Percentiles rank a stretch among this genome's conserved stretches.
phyloP scores from a whole-genome alignment of 2,797 vertebrate genomes.

The Spea hammondii region DNA sequence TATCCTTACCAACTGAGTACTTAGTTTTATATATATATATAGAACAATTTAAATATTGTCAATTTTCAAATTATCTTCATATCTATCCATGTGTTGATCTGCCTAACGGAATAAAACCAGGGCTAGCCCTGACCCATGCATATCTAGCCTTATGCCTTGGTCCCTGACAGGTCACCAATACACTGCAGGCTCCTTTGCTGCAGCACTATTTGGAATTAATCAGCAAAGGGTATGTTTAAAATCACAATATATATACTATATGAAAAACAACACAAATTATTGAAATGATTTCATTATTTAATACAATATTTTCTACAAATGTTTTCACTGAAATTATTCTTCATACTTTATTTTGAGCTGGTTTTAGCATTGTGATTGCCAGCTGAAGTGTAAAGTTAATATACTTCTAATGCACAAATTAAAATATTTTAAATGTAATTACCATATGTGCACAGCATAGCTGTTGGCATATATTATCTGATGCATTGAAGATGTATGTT shows the following conservation, averaged over 20 bases:
- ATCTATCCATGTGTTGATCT: too few species aligned
- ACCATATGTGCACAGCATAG: background rate
- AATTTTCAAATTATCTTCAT: too few species aligned
- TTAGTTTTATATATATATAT: too few species aligned
- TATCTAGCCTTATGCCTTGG: too few species aligned
- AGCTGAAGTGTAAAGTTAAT: background rate
- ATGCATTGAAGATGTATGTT: too few species aligned
- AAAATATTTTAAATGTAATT: background rate
- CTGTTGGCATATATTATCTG: too few species aligned
- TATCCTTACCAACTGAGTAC: too few species aligned
- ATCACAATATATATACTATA: background rate
- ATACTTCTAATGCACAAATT: slow-evolving; percentile 1
- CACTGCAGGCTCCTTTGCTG: too few species aligned
- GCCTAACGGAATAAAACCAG: too few species aligned
- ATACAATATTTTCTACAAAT: background rate
- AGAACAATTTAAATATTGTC: too few species aligned
- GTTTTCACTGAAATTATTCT: background rate
- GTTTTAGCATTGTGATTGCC: background rate
- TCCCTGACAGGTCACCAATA: too few species aligned
- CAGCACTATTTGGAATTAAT: background rate
- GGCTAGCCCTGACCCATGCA: too few species aligned
- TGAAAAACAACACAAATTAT: background rate
- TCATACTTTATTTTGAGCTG: background rate
- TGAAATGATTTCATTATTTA: background rate
- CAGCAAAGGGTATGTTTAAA: background rate